Percentiles rank a stretch among this genome's conserved stretches.
Conservation (phyloP, 2,888 invertebrate genomes). For the Nymphalis urticae region DNA sequence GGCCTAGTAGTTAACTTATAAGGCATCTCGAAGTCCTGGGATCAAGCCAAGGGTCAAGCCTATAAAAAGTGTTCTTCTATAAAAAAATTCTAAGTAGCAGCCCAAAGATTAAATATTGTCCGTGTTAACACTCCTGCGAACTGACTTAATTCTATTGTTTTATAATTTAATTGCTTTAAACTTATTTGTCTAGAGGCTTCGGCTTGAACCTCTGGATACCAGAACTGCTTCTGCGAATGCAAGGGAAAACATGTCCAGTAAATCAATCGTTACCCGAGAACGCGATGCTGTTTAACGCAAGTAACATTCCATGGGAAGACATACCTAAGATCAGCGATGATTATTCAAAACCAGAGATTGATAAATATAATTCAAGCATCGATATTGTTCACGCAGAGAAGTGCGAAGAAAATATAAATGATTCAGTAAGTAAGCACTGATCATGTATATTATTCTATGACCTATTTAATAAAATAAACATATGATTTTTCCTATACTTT, state of each 20-base stretch:
- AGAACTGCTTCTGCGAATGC: slow-evolving; percentile 85
- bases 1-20: too few species aligned
- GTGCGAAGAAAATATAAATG: slow-evolving; percentile 62
- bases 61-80: too few species aligned
- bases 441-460: background rate
- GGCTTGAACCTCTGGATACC: slow-evolving; percentile 89
- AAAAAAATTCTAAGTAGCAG: too few species aligned
- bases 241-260: slow-evolving; percentile 64
- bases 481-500: too few species aligned
- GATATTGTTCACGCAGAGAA: slow-evolving; percentile 40
- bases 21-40: too few species aligned
- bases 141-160: too few species aligned
- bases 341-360: slow-evolving; percentile 48
- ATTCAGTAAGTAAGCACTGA: slow-evolving; percentile 52
- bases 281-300: slow-evolving; percentile 56
- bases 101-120: too few species aligned
- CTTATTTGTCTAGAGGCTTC: slow-evolving; percentile 77
- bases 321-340: slow-evolving; percentile 73
- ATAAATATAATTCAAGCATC: slow-evolving; percentile 47
- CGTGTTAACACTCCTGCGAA: too few species aligned
- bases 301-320: slow-evolving; percentile 63
- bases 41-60: too few species aligned
- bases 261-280: slow-evolving; percentile 60
- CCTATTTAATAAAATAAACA: too few species aligned
- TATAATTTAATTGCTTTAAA: background rate